Evolutionary conservation across 2,888 invertebrate species (phyloP), one percentile per base, ranked within the genome.

Genomic region (Diadegma fenestrale): DNA sequence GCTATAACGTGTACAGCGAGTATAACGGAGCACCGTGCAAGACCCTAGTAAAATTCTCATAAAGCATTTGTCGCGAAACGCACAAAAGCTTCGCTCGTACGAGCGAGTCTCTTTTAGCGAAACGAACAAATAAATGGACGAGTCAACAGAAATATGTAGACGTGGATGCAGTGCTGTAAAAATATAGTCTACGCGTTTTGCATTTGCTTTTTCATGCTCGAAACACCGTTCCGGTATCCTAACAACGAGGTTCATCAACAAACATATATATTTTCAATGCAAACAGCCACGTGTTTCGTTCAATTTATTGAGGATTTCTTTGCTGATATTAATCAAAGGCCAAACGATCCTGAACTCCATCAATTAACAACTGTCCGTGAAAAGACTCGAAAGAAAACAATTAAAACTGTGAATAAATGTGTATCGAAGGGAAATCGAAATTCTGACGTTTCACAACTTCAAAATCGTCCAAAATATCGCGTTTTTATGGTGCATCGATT

Each of bases 51-150:
- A 81, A 78, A 75, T 81, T 81, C 61, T 68, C 78, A 78, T 64
- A 75, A 78, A 81, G 51, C 84, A 81, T 84, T 80, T 68, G 84
- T 84, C 80, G 77, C 51, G 48, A 43, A 77, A 84, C 66, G 48
- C 63, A 84, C 80, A 80, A 80, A 76, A 76, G 76, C 51, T 14
- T 58, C n/a, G 7, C 19, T 43, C n/a, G 12, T 19, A 26, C 41
- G 19, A 17, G 12, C 54, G 51, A 22, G n/a, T 48, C 26, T n/a
- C 77, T 68, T 68, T 77, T 66, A 33, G 66, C 26, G 41, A 37
- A 68, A 41, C 66, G 48, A 58, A 48, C 77, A 64, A 68, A 77
- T 41, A 66, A 43, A 76, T 37, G 63, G 63, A 30, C 37, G 63
- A 48, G 64, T 33, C 76, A 17, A 51, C 26, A 43, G n/a, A 77